Evolutionary conservation across 2,888 invertebrate species (phyloP).

Genomic region (Conomelus anceps): DNA sequence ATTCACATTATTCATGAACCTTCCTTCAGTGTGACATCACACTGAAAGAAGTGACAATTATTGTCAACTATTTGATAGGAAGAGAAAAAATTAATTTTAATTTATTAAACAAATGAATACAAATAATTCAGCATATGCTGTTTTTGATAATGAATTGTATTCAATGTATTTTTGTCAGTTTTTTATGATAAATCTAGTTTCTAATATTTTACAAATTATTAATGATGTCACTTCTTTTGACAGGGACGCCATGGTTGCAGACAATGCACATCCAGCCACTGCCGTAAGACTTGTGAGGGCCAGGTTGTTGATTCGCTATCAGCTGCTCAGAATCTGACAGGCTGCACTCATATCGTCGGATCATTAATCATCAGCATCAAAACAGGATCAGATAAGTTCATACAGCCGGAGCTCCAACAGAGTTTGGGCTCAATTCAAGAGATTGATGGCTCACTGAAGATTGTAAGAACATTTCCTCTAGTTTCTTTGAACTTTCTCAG

Average conservation of each 20-base stretch:
- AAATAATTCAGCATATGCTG: too few species aligned
- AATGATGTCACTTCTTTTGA: neutral
- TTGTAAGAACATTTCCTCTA: constrained; percentile 51
- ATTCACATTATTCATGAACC: too few species aligned
- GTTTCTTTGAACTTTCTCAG: constrained; percentile 68
- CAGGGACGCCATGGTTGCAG: neutral
- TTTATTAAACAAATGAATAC: too few species aligned
- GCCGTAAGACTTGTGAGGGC: constrained; percentile 51
- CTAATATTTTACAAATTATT: neutral
- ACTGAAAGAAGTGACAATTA: too few species aligned
- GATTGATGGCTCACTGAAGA: constrained; percentile 63
- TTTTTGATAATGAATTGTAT: constrained; percentile 36
- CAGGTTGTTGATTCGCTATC: constrained; percentile 57
- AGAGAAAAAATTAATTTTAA: too few species aligned
- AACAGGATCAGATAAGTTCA: constrained; percentile 45
- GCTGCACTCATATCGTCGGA: constrained; percentile 74
- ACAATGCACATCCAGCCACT: constrained; percentile 34
- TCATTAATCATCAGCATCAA: constrained; percentile 61
- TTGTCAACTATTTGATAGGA: too few species aligned
- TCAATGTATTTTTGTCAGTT: too few species aligned
- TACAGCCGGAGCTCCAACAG: constrained; percentile 52
- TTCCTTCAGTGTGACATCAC: too few species aligned
- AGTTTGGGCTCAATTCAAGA: constrained; percentile 63
- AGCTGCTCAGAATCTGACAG: constrained; percentile 58
- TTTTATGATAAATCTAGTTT: neutral